phyloP scores from a whole-genome alignment of 2,888 invertebrate species.

The Melikaiella ostensackeni region DNA sequence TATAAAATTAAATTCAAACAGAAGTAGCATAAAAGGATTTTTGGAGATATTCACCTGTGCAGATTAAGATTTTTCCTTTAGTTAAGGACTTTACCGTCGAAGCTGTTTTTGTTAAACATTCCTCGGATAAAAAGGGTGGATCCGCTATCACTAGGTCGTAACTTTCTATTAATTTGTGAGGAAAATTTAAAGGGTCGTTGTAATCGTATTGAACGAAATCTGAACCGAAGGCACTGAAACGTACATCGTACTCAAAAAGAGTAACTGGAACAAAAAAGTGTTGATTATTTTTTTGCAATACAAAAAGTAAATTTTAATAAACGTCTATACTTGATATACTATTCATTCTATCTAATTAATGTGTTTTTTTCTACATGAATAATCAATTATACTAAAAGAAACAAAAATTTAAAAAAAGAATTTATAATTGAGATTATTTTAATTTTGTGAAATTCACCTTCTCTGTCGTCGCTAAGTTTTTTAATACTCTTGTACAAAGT shows the following conservation, averaged over 20 bases:
- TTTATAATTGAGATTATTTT: background rate
- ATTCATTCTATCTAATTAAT: too few species aligned
- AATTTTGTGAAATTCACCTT: conserved; percentile 74
- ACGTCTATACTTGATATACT: too few species aligned
- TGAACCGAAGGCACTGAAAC: conserved; percentile 88
- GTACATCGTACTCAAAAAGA: conserved; percentile 90
- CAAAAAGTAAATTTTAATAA: too few species aligned
- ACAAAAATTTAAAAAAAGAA: background rate
- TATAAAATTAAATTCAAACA: background rate
- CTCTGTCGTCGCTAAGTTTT: conserved; percentile 77
- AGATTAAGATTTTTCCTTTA: conserved; percentile 88
- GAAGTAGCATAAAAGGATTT: background rate
- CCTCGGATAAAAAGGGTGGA: conserved; percentile 96
- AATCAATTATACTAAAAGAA: background rate
- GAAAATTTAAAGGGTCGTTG: conserved; percentile 85
- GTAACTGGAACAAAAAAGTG: conserved; percentile 80
- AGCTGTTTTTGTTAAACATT: conserved; percentile 91
- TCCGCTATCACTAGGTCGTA: conserved; percentile 95
- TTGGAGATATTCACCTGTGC: conserved; percentile 83
- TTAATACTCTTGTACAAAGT: conserved; percentile 87
- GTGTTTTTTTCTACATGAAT: background rate
- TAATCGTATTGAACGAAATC: conserved; percentile 94
- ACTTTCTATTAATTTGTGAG: conserved; percentile 79
- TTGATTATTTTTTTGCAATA: background rate
- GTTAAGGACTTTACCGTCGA: conserved; percentile 86